Percentiles rank a stretch among this genome's conserved stretches.
phyloP scores from a whole-genome alignment of 2,888 invertebrate species.

The Camponotus fellah region DNA sequence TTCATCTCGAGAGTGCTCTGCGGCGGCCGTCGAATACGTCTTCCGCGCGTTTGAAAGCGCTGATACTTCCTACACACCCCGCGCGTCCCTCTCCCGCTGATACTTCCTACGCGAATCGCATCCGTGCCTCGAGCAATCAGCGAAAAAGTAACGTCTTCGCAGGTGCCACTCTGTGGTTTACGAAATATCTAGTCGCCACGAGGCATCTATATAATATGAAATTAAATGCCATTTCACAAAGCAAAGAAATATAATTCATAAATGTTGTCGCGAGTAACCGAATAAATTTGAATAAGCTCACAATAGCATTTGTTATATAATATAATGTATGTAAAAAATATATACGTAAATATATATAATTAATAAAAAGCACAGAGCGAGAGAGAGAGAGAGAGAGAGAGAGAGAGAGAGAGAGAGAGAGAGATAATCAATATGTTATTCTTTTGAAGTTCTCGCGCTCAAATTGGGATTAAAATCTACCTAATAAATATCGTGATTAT shows the following conservation, averaged over 20 bases:
- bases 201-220: not conserved
- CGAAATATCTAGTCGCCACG: not conserved
- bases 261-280: not conserved
- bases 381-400: too few relatives aligned
- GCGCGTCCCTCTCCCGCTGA: constrained; percentile 52
- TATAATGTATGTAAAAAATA: not conserved
- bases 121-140: constrained; percentile 62
- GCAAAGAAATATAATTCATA: not conserved
- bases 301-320: not conserved
- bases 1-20: constrained; percentile 56
- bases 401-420: not conserved
- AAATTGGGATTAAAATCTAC: constrained; percentile 26
- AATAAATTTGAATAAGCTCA: not conserved
- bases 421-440: not conserved
- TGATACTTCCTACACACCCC: constrained; percentile 34
- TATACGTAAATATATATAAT: not conserved
- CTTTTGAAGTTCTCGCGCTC: not conserved
- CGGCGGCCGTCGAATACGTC: constrained; percentile 64
- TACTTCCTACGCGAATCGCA: constrained; percentile 69
- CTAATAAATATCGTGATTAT: not conserved
- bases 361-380: not conserved
- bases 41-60: constrained; percentile 71
- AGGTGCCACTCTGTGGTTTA: constrained; percentile 29
- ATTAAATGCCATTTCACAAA: not conserved
- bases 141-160: constrained; percentile 42